Percentiles rank a stretch among this genome's conserved stretches.
Evolutionary conservation across 2,888 invertebrate species (phyloP).

Genomic region (Bombyx huttoni): DNA sequence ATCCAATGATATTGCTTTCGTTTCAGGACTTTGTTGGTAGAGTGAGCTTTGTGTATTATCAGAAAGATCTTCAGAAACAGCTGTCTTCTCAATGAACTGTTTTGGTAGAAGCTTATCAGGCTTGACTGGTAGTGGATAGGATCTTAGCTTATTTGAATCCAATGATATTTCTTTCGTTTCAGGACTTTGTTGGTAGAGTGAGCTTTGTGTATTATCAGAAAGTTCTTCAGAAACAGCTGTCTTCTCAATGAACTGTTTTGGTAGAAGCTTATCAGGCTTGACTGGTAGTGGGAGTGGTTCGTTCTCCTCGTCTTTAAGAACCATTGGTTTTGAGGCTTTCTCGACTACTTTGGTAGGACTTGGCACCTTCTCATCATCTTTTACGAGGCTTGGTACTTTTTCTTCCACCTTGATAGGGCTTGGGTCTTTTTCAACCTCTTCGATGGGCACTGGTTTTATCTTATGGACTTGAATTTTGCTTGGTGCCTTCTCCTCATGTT

Average conservation of each 20-base stretch:
- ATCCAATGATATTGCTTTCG: too few relatives aligned
- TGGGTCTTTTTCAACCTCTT: conserved; percentile 3
- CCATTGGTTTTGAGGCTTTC: not conserved
- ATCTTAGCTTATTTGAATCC: too few relatives aligned
- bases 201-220: too few relatives aligned
- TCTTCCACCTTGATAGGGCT: conserved; percentile 6
- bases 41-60: too few relatives aligned
- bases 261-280: conserved; percentile 4
- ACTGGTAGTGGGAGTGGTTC: conserved; percentile 6
- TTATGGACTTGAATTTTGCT: conserved; percentile 1
- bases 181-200: too few relatives aligned
- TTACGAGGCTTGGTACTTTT: conserved; percentile 5
- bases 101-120: conserved; percentile 3
- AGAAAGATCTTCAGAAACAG: too few relatives aligned
- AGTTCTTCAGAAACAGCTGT: not conserved
- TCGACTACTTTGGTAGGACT: too few relatives aligned
- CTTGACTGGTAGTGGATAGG: too few relatives aligned
- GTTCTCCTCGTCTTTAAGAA: not conserved
- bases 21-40: too few relatives aligned
- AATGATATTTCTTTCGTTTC: too few relatives aligned
- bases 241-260: not conserved
- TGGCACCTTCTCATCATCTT: not conserved
- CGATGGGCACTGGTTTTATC: not conserved
- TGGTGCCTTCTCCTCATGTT: conserved; percentile 1
- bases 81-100: not conserved